phyloP scores from a whole-genome alignment of 35 echinoderm and acorn worm species.

The Acanthaster planci region DNA sequence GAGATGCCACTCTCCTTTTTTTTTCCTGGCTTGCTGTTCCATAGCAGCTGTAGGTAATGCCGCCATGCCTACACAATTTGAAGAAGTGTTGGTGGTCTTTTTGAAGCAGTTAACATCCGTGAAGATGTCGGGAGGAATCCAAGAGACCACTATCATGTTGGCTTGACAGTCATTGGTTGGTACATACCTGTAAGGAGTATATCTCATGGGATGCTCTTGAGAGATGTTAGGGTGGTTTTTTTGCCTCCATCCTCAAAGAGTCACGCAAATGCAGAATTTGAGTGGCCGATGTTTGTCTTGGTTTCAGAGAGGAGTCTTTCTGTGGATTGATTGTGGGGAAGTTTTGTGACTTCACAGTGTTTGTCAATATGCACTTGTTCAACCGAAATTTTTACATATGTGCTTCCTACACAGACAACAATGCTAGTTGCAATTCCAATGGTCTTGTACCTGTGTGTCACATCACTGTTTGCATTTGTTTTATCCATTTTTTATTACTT shows the following conservation, averaged over 20 bases:
- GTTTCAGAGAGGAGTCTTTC: neutral
- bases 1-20: neutral
- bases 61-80: neutral
- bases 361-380: conserved; percentile 17
- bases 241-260: neutral
- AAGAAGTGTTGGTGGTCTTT: conserved; percentile 15
- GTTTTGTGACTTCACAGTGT: neutral
- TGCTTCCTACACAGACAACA: conserved; percentile 20
- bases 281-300: neutral
- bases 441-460: neutral
- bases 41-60: neutral
- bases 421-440: neutral
- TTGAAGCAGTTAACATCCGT: neutral
- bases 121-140: neutral
- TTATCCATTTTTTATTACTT: neutral
- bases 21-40: neutral
- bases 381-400: neutral
- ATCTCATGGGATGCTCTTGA: neutral
- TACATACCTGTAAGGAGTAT: too few relatives aligned
- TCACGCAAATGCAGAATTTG: neutral
- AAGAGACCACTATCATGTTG: neutral
- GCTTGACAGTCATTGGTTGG: too few relatives aligned
- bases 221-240: neutral
- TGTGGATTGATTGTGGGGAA: neutral
- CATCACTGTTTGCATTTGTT: neutral